Conservation (phyloP, 2,797 vertebrate species). For the Sebastes cheni region DNA sequence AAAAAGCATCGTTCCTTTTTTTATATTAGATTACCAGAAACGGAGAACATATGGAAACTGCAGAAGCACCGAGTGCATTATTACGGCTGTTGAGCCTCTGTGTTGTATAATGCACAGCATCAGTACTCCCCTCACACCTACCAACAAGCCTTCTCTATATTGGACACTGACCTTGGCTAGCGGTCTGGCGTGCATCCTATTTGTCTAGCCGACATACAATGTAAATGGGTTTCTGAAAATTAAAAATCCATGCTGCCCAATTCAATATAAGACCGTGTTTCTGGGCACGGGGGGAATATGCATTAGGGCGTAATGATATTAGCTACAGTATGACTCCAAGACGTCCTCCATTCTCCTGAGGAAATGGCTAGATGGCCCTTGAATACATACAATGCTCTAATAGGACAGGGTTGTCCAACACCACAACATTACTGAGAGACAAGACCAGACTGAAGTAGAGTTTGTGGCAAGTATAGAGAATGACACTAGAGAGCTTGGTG, state of each 20-base stretch:
- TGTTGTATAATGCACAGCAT: conserved; percentile 29
- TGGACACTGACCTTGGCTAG: conserved; percentile 64
- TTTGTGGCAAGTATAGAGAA: background rate
- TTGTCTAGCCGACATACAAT: conserved; percentile 65
- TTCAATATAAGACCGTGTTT: conserved; percentile 64
- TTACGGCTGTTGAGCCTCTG: background rate
- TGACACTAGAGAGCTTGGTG: background rate
- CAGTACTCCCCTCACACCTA: conserved; percentile 57
- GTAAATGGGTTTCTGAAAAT: conserved; percentile 77
- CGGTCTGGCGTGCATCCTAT: conserved; percentile 58
- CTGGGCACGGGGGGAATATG: conserved; percentile 49
- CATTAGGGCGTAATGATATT: conserved; percentile 73
- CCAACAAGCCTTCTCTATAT: conserved; percentile 39
- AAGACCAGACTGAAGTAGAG: background rate
- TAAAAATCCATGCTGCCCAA: conserved; percentile 72
- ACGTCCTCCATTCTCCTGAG: background rate
- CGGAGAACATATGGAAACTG: background rate
- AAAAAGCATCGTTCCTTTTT: background rate
- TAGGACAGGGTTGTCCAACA: background rate
- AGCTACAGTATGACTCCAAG: conserved; percentile 46
- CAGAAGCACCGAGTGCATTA: background rate
- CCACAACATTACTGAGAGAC: background rate
- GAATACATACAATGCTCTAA: conserved; percentile 18
- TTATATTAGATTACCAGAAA: background rate
- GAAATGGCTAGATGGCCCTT: conserved; percentile 21